Conservation (phyloP, 2,888 invertebrate genomes). For the Plebejus anna region DNA sequence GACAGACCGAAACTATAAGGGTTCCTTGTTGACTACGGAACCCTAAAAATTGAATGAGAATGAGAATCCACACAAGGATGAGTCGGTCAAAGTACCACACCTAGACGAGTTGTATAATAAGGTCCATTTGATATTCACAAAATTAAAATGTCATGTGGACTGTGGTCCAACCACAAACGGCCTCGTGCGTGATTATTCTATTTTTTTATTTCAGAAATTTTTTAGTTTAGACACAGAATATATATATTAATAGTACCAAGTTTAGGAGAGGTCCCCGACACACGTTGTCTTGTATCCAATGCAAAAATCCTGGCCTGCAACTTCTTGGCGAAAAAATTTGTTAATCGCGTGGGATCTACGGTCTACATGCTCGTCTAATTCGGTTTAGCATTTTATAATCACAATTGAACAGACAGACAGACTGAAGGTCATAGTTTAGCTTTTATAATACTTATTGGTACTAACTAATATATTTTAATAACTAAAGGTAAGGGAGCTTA, state of each 20-base stretch:
- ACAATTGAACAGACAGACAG: too few species aligned
- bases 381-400: too few species aligned
- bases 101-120: conserved; percentile 5
- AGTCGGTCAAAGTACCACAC: conserved; percentile 3
- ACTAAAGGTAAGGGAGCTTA: not conserved
- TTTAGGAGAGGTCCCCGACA: not conserved
- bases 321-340: too few species aligned
- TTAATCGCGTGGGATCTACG: too few species aligned
- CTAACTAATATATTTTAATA: not conserved
- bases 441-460: too few species aligned
- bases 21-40: too few species aligned
- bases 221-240: not conserved
- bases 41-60: not conserved
- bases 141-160: conserved; percentile 5
- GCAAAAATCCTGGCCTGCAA: not conserved
- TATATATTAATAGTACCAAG: too few species aligned
- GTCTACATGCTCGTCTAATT: too few species aligned
- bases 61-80: not conserved
- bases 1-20: too few species aligned
- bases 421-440: too few species aligned
- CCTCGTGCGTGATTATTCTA: not conserved
- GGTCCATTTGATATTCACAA: conserved; percentile 5
- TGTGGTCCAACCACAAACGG: not conserved
- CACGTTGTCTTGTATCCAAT: not conserved
- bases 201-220: not conserved